Evolutionary conservation across 2,888 invertebrate species (phyloP).

Genomic region (Cheilosia grossa): DNA sequence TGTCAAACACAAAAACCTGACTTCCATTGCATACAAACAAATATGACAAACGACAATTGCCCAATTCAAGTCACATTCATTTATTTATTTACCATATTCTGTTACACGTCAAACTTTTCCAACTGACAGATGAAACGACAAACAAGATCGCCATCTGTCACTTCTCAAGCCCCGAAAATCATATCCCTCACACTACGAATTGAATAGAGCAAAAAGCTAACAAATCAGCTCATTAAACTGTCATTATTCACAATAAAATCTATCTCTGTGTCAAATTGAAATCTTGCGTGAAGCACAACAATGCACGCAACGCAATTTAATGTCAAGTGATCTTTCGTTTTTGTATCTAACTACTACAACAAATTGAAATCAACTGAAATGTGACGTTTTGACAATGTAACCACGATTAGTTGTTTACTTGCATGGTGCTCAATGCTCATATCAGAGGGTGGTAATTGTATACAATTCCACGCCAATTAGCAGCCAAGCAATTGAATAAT

Average conservation of each 20-base stretch:
- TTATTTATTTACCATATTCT: too few species aligned
- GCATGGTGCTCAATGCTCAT: constrained; percentile 10
- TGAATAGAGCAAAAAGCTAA: not conserved
- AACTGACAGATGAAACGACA: too few species aligned
- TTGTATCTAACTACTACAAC: not conserved
- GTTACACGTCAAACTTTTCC: too few species aligned
- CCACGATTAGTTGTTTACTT: constrained; percentile 4
- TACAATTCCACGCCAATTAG: constrained; percentile 71
- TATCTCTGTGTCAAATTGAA: constrained; percentile 60
- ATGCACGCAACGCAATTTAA: constrained; percentile 65
- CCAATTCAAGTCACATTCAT: too few species aligned
- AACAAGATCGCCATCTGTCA: not conserved
- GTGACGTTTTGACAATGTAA: constrained; percentile 62
- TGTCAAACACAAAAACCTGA: too few species aligned
- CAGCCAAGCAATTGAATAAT: constrained; percentile 68
- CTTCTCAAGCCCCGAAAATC: too few species aligned
- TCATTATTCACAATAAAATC: constrained; percentile 14
- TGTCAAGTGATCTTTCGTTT: constrained; percentile 47
- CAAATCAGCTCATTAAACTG: constrained; percentile 23
- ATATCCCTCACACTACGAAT: not conserved
- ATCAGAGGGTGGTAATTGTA: constrained; percentile 63
- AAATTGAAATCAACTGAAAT: constrained; percentile 51
- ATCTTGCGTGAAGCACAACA: constrained; percentile 52
- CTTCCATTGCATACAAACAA: too few species aligned
- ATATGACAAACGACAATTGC: too few species aligned